Percentiles rank a stretch among this genome's conserved stretches.
phyloP scores from a whole-genome alignment of 2,113 vertebrate genomes.

The Coturnix japonica region DNA sequence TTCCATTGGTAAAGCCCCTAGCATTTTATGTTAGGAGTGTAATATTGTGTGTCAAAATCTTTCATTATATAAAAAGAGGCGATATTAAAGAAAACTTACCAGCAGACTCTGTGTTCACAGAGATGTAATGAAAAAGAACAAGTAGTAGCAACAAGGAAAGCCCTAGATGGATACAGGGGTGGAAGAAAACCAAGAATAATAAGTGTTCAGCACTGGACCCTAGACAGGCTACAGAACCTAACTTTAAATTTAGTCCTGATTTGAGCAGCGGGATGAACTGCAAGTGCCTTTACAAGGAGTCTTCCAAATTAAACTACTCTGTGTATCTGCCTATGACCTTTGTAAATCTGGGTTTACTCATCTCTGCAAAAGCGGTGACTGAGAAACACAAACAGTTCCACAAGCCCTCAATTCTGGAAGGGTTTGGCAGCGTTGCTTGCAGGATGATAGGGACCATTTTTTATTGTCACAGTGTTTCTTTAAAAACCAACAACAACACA shows the following conservation, averaged over 20 bases:
- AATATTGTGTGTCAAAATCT: neutral
- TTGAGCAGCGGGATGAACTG: neutral
- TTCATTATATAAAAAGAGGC: too few species aligned
- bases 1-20: neutral
- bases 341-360: neutral
- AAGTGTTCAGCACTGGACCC: neutral
- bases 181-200: neutral
- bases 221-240: neutral
- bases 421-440: neutral
- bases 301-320: slow-evolving; percentile 20
- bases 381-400: neutral
- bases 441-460: neutral
- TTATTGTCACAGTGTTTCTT: neutral
- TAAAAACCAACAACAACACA: neutral
- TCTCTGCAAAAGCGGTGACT: neutral
- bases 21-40: neutral
- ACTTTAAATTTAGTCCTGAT: neutral
- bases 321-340: neutral
- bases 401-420: neutral
- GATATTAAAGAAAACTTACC: neutral
- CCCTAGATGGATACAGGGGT: neutral
- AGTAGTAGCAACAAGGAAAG: neutral
- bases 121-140: neutral
- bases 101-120: neutral
- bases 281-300: neutral